These are phyloP conservation scores for Coecobrya sp. DNA, from an alignment of 2,888 invertebrate genomes.

Conservation along the genomic window DNA sequence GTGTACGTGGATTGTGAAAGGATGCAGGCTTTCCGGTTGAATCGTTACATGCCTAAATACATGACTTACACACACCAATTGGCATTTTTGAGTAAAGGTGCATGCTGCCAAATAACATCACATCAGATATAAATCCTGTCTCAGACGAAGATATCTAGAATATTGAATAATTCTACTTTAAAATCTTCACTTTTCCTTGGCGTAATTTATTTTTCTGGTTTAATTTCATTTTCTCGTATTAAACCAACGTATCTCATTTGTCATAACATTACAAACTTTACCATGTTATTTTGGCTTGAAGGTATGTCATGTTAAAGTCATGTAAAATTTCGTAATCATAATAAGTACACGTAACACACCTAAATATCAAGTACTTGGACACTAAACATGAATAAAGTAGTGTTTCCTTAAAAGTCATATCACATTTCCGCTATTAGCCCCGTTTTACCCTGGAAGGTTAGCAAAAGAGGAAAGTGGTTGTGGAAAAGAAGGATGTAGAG, in stretches of 20 bases:
- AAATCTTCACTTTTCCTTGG: too few relatives aligned
- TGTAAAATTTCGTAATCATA: neutral
- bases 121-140: too few relatives aligned
- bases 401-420: constrained; percentile 65
- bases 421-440: constrained; percentile 74
- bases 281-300: neutral
- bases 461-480: constrained; percentile 19
- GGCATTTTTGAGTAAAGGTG: neutral
- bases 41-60: neutral
- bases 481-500: constrained; percentile 30
- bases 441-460: constrained; percentile 1
- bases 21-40: neutral
- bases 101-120: too few relatives aligned
- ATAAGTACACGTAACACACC: neutral
- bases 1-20: neutral
- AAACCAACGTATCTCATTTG: neutral
- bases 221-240: neutral
- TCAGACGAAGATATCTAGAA: too few relatives aligned
- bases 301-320: neutral
- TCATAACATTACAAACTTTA: neutral
- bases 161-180: too few relatives aligned
- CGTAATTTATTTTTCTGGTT: too few relatives aligned
- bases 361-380: constrained; percentile 19
- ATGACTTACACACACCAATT: neutral
- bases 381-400: constrained; percentile 28